A percentile compares a stretch with the other conserved stretches of the same genome.
phyloP scores from a whole-genome alignment of 2,888 invertebrate species.

The Parasteatoda lunata region DNA sequence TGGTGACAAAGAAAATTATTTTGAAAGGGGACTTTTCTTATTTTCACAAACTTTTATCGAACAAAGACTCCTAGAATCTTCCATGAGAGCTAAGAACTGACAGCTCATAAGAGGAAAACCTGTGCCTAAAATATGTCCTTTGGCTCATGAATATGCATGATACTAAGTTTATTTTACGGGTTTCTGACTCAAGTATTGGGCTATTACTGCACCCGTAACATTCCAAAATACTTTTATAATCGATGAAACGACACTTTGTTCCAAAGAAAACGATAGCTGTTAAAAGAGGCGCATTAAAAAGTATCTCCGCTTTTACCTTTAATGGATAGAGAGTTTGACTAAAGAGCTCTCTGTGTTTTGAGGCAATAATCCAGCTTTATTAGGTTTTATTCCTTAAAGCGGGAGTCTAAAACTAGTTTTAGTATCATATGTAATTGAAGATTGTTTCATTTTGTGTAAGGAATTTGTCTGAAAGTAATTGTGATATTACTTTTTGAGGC shows the following conservation, averaged over 20 bases:
- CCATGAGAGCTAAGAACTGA: slow-evolving; percentile 17
- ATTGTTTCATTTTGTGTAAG: too few relatives aligned
- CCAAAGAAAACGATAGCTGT: slow-evolving; percentile 10
- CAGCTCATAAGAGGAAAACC: slow-evolving; percentile 7
- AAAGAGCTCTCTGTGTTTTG: slow-evolving; percentile 10
- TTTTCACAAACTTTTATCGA: too few relatives aligned
- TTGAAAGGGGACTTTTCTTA: too few relatives aligned
- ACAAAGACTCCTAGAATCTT: not conserved
- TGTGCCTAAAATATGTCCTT: not conserved
- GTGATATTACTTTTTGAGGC: too few relatives aligned
- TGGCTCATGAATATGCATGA: slow-evolving; percentile 42
- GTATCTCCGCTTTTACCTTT: not conserved
- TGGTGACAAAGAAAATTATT: too few relatives aligned
- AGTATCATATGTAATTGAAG: not conserved
- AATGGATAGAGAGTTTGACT: slow-evolving; percentile 19
- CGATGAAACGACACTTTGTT: slow-evolving; percentile 39
- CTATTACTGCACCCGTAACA: not conserved
- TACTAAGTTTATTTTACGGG: slow-evolving; percentile 24
- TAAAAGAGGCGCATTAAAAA: slow-evolving; percentile 24
- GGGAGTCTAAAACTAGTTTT: not conserved
- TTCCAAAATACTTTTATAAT: slow-evolving; percentile 24
- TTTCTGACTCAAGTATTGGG: slow-evolving; percentile 1
- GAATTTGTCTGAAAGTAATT: too few relatives aligned
- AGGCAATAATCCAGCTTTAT: slow-evolving; percentile 30
- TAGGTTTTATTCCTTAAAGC: slow-evolving; percentile 11